These are phyloP conservation scores for Lasioglossum lativentre DNA, from an alignment of 2,888 invertebrate genomes.

Conservation along the genomic window DNA sequence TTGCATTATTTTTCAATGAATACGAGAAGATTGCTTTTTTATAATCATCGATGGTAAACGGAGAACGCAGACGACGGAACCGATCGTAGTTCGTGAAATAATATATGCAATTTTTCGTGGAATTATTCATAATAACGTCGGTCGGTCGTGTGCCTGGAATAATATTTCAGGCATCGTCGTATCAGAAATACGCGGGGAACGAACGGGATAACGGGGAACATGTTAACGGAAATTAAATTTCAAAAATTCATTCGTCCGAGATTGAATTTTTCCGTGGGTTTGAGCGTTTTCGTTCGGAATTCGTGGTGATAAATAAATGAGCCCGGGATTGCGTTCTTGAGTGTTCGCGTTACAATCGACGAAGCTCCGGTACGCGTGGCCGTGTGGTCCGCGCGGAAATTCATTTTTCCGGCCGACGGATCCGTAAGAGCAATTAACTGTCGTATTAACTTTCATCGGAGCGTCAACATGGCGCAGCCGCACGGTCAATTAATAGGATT, in stretches of 20 bases:
- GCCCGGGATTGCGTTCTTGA: conserved; percentile 20
- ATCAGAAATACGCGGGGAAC: not conserved
- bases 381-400: not conserved
- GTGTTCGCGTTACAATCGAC: conserved; percentile 1
- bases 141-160: not conserved
- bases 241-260: conserved; percentile 42
- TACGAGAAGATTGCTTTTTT: not conserved
- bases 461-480: not conserved
- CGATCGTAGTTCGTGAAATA: not conserved
- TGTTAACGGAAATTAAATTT: conserved; percentile 45
- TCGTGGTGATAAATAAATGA: conserved; percentile 44
- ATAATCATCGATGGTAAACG: not conserved
- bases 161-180: not conserved
- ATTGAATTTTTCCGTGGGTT: conserved; percentile 11
- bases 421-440: not conserved
- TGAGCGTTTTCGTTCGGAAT: conserved; percentile 24
- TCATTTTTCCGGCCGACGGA: not conserved
- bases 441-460: conserved; percentile 7
- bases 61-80: not conserved
- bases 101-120: not conserved
- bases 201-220: not conserved
- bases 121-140: not conserved
- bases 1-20: not conserved
- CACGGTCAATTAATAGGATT: not conserved
- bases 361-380: not conserved